Evolutionary conservation across 2,888 invertebrate species (phyloP), one percentile per base, ranked within the genome.

Genomic region (Plebejus argus): DNA sequence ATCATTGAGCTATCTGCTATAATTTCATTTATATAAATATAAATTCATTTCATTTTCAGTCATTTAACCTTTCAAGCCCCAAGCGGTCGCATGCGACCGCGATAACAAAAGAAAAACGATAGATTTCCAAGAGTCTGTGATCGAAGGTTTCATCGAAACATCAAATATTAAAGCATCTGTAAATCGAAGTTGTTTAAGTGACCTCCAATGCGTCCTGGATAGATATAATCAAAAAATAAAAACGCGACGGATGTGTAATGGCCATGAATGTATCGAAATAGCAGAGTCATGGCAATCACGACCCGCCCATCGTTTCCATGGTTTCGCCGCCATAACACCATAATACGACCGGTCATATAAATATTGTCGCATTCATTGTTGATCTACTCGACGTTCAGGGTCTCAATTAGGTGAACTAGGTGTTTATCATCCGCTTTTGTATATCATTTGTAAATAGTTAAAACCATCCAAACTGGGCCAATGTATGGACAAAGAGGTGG

Each of bases 401-500:
- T 77, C 81, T 79, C 76, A 76, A 20, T 23, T 28, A 33, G 53
- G 23, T 53, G 45, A 23, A 45, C 18, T 33, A 49, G 23, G 74
- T 45, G 53, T 49, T 49, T 28, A 53, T 8, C 74, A 74, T 74
- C 20, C 4, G 45, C 15, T 45, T 70, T 53, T 53, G 53, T 74
- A 33, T 45, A 28, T 66, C 20, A 45, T 45, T 74, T 74, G 74
- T 74, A 49, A 15, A 74, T 74, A 72, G 12, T 49, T 56, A 39
- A 15, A 76, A 35, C 72, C 23, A 71, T 66, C 35, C 78, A 95
- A 94, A 88, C 95, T 95, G 95, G 95, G 95, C 89, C 95, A 95
- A 93, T 95, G 95, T 88, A 94, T 95, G 90, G 95, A 95, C 90
- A 94, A 95, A 89, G 88, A 93, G 81, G 90, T 94, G 84, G 89